Evolutionary conservation across 2,888 invertebrate genomes (phyloP), one percentile per base, ranked within the genome.

Genomic region (Noctua janthina): DNA sequence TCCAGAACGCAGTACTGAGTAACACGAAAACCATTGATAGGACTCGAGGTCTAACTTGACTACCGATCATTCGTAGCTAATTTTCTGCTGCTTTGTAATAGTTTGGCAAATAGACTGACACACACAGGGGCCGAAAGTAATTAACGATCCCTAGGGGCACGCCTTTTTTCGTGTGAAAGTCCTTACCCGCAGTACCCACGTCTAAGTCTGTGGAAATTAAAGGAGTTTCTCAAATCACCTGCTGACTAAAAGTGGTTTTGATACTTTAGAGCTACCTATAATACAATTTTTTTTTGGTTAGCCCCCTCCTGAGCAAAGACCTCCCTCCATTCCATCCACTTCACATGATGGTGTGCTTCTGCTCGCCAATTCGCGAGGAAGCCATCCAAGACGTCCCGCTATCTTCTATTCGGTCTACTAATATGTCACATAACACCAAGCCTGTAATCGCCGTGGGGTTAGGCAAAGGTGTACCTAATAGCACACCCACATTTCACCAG

Each of bases 101-200:
- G 56, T 49, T 76, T 39, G 15, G 11, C 0, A n/a, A 46, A 56
- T 56, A 54, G 46, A 8, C 10, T 49, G 46, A 56, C n/a, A 23
- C 2, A 20, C 17, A 20, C 7, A 29, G 66, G 17, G 8, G 11
- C 54, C 1, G 1, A 20, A n/a, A 80, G 46, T 78, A 79, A 80
- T 80, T 68, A 80, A 80, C 46, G 46, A 7, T n/a, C 5, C 11
- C 2, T 17, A 46, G 13, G 17, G 5, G n/a, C 13, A 20, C n/a
- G 20, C 20, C 69, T 39, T 68, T 54, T 78, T 80, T 39, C 46
- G 23, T 11, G 35, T 46, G 35, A 66, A 51, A 29, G n/a, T 35
- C 10, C n/a, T 59, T 20, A 62, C 56, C 23, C 56, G 23, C 56
- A 56, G 56, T 70, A 6, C 15, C 29, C 39, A 17, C 4, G n/a